Evolutionary conservation across 2,113 vertebrate species (phyloP).

Genomic region (Cettia cetti): DNA sequence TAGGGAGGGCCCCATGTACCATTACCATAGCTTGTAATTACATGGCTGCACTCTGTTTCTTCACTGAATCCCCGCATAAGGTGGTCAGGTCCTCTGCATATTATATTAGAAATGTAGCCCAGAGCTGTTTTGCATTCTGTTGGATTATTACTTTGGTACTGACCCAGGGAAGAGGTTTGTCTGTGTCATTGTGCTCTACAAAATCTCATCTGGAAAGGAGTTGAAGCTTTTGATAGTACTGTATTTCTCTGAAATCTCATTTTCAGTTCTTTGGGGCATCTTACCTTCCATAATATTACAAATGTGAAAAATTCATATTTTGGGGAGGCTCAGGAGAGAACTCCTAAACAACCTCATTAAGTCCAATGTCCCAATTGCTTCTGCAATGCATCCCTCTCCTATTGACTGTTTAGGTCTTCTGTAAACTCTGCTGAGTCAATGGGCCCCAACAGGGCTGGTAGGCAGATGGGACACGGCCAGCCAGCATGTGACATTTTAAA

Average conservation of each 20-base stretch:
- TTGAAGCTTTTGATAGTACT: constrained; percentile 4
- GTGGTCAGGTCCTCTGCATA: not conserved
- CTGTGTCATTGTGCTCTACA: not conserved
- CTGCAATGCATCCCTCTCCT: not conserved
- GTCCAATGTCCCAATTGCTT: not conserved
- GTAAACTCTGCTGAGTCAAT: not conserved
- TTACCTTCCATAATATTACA: not conserved
- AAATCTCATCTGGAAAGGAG: not conserved
- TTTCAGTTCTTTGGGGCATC: not conserved
- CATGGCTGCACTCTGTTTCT: not conserved
- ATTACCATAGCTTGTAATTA: not conserved
- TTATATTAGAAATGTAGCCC: not conserved
- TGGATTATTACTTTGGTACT: constrained; percentile 2
- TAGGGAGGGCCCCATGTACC: not conserved
- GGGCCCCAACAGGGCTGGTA: rapidly evolving
- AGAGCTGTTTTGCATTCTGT: not conserved
- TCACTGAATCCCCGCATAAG: not conserved
- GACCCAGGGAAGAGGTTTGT: not conserved
- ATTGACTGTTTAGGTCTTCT: not conserved
- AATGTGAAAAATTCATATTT: not conserved
- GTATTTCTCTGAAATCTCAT: constrained; percentile 30
- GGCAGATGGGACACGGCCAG: not conserved
- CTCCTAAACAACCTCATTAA: not conserved
- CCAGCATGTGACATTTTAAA: not conserved
- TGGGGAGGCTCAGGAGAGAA: not conserved